Evolutionary conservation across 1,140 invertebrate genomes (phyloP).

Genomic region (Diuraphis noxia): DNA sequence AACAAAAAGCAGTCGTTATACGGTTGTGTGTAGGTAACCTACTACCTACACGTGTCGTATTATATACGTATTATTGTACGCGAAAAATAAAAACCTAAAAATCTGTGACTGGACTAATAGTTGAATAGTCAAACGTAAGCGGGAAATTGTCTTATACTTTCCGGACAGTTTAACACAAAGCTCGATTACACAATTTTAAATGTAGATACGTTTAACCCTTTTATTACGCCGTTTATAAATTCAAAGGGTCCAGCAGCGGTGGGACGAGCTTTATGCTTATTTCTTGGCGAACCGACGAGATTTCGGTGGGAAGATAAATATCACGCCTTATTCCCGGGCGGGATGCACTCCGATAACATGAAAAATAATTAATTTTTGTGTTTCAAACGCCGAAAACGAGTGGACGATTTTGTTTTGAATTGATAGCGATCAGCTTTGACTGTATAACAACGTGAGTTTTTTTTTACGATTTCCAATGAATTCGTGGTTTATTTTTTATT

Average conservation of each 20-base stretch:
- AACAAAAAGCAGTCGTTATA: not conserved
- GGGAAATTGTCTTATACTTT: constrained; percentile 48
- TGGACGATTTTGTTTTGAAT: not conserved
- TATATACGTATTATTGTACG: not conserved
- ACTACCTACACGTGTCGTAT: too few relatives aligned
- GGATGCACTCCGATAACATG: not conserved
- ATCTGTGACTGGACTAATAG: not conserved
- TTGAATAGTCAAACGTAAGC: constrained; percentile 16
- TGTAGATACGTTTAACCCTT: constrained; percentile 40
- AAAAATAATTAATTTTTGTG: constrained; percentile 38
- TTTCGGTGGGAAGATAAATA: not conserved
- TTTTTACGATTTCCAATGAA: not conserved
- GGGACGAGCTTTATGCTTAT: constrained; percentile 24
- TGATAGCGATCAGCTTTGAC: not conserved
- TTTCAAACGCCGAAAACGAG: not conserved
- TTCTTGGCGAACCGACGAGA: constrained; percentile 33
- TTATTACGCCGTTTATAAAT: constrained; percentile 35
- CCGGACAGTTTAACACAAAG: constrained; percentile 23
- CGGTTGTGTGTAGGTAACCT: not conserved
- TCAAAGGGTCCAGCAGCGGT: not conserved
- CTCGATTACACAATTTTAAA: constrained; percentile 48
- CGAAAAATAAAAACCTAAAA: not conserved
- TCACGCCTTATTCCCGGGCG: not conserved
- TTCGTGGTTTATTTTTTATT: not conserved
- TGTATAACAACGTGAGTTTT: not conserved